Evolutionary conservation across 2,113 vertebrate genomes (phyloP).

Genomic region (Halichoerus grypus): DNA sequence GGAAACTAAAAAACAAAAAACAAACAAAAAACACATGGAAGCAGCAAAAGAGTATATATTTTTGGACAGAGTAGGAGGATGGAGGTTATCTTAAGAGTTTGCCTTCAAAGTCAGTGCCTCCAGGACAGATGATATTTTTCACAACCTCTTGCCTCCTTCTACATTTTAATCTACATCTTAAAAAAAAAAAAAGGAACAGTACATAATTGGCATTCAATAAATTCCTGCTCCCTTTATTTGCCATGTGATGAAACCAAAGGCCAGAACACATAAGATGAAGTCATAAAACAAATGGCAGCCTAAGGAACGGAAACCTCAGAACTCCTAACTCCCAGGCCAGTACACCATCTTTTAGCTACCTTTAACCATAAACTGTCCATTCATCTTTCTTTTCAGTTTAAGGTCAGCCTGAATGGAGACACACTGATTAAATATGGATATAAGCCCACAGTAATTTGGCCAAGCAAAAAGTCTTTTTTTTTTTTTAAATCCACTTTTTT

Average conservation of each 20-base stretch:
- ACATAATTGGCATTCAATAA: constrained; percentile 55
- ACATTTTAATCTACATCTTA: constrained; percentile 45
- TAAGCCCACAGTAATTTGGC: constrained; percentile 63
- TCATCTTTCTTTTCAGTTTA: constrained; percentile 61
- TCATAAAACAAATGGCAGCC: background rate
- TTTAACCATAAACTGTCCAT: constrained; percentile 26
- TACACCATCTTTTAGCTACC: background rate
- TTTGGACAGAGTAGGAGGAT: background rate
- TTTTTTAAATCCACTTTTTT: too few relatives aligned
- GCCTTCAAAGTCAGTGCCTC: background rate
- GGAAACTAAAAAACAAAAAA: background rate
- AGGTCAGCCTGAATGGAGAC: constrained; percentile 16
- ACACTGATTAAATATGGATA: constrained; percentile 61
- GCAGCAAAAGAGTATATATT: background rate
- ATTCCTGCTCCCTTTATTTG: constrained; percentile 64
- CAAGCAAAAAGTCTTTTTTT: constrained; percentile 57
- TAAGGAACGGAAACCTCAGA: background rate
- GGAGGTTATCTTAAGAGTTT: constrained; percentile 13
- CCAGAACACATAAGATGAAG: background rate
- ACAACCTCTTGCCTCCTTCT: constrained; percentile 16
- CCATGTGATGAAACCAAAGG: constrained; percentile 42
- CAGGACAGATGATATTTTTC: constrained; percentile 21
- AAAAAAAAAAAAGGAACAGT: background rate
- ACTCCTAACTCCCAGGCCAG: background rate
- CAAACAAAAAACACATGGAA: background rate